phyloP scores from a whole-genome alignment of 2,113 vertebrate genomes.

The Nicator chloris region DNA sequence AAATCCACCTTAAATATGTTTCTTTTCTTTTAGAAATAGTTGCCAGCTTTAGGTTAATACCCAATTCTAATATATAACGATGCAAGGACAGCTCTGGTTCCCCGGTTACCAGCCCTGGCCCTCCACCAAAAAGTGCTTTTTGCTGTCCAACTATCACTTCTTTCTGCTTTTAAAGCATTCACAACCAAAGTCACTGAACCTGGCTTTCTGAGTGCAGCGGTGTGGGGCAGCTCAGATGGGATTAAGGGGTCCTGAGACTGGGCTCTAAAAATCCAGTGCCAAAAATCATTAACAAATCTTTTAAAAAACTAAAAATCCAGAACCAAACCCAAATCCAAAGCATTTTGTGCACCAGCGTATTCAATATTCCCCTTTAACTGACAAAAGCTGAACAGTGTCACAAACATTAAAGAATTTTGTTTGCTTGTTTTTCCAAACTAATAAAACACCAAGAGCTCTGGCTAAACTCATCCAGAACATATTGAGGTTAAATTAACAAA shows the following conservation, averaged over 20 bases:
- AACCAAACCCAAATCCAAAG: not conserved
- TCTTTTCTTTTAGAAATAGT: not conserved
- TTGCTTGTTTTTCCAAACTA: not conserved
- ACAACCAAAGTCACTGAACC: not conserved
- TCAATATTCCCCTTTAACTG: not conserved
- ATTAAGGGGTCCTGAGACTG: not conserved
- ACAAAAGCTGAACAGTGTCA: not conserved
- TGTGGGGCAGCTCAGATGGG: not conserved
- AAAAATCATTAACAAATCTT: not conserved
- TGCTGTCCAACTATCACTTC: not conserved
- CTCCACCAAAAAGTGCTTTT: not conserved
- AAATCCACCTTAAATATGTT: not conserved
- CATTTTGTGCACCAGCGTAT: accelerated
- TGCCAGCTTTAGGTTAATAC: not conserved
- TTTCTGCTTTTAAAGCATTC: not conserved
- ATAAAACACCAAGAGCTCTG: not conserved
- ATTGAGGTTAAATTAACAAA: not conserved
- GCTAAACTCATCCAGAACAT: not conserved
- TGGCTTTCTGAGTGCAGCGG: not conserved
- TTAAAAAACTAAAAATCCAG: not conserved
- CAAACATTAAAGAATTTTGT: not conserved
- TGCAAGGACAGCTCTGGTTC: not conserved
- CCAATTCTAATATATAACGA: not conserved
- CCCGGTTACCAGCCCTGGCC: not conserved
- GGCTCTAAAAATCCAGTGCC: not conserved